Evolutionary conservation across 2,113 vertebrate genomes (phyloP), one percentile per base, ranked within the genome.

Genomic region (Melanotaenia duboulayi): DNA sequence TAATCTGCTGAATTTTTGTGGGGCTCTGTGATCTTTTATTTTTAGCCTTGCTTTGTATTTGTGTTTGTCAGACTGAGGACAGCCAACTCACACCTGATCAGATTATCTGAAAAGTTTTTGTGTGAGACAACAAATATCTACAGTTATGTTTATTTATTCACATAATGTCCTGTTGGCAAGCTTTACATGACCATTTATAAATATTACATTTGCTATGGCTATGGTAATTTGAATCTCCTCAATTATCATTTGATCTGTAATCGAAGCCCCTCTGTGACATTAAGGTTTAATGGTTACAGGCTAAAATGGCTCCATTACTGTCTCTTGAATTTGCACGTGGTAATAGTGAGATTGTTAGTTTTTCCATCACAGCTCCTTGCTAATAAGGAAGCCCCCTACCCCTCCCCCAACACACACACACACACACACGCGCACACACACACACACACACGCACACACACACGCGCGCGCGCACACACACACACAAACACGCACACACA

Each of bases 1-100:
- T 12, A 13, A 11, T 11, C 37, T 39, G 28, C 6, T 28, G 28
- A 9, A 35, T 39, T 39, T 39, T 54, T 17, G 3, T 58, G 58
- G 3, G 9, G 11, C 32, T 60, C 42, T 51, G 14, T 58, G 22
- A 71, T 65, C 49, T 60, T 35, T 25, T 71, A 22, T 75, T 60
- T 52, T 61, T 56, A 69, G 42, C 25, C n/a, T 69, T 73, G 58
- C 59, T 70, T 68, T 79, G 57, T 84, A 22, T 82, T 76, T 52
- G 25, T 74, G 37, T 81, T n/a, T n/a, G 62, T 83, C 58, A 74
- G 32, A 35, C 59, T 25, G 55, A 78, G 70, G 60, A 40, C 68
- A 56, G 37, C 58, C 32, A 35, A 8, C 32, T 35, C 32, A 35
- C 32, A 82, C 60, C 56, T 71, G 35, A 76, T 82, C 69, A 60